Conservation (phyloP, 2,888 invertebrate genomes). For the Cephus rjabovi region DNA sequence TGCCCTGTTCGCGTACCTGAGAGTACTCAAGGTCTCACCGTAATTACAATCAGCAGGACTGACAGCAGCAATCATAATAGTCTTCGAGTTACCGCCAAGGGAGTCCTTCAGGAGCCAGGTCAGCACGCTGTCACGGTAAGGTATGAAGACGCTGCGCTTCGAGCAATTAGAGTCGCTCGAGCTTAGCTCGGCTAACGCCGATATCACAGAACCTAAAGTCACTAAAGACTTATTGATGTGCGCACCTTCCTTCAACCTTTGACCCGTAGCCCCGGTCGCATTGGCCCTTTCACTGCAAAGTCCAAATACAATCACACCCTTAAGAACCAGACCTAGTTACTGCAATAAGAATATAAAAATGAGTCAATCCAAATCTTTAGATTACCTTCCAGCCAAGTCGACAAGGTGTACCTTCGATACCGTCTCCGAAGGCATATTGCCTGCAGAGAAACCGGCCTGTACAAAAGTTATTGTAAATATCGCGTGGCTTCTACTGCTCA, state of each 20-base stretch:
- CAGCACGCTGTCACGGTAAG: constrained; percentile 88
- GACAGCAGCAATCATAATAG: constrained; percentile 90
- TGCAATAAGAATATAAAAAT: neutral
- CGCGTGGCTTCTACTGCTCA: constrained; percentile 90
- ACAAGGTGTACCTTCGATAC: constrained; percentile 91
- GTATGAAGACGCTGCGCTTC: constrained; percentile 77
- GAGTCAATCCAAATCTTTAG: constrained; percentile 1
- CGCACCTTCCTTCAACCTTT: constrained; percentile 89
- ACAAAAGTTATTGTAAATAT: constrained; percentile 92
- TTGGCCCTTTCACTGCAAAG: constrained; percentile 82
- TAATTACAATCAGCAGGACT: constrained; percentile 88
- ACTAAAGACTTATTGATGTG: constrained; percentile 93
- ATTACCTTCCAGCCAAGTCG: constrained; percentile 87
- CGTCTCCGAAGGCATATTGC: constrained; percentile 90
- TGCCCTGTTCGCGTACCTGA: constrained; percentile 89
- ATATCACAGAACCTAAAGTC: constrained; percentile 88
- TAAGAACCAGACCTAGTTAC: neutral
- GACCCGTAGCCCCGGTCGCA: constrained; percentile 91
- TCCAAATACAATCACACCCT: neutral
- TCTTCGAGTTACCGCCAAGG: constrained; percentile 90
- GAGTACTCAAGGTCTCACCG: constrained; percentile 86
- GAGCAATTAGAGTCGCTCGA: constrained; percentile 63
- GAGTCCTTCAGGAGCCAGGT: constrained; percentile 92
- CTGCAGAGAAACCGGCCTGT: constrained; percentile 81
- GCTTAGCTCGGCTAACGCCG: constrained; percentile 82